Evolutionary conservation across 1,140 invertebrate genomes (phyloP).

Genomic region (Drosophila repletoides): DNA sequence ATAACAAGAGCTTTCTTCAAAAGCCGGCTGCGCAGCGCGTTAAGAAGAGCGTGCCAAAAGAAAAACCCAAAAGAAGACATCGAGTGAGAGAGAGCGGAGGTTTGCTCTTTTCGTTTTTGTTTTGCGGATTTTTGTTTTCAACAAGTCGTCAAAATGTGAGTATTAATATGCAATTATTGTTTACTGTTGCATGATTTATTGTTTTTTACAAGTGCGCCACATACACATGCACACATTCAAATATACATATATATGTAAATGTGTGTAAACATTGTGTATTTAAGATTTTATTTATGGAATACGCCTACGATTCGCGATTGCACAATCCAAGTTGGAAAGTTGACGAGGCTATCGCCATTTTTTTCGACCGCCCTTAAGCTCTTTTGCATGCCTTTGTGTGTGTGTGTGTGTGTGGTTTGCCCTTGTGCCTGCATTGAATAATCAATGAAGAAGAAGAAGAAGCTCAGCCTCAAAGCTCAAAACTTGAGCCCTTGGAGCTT

Average conservation of each 20-base stretch:
- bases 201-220: constrained; percentile 15
- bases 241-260: neutral
- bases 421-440: constrained; percentile 65
- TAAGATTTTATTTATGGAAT: constrained; percentile 60
- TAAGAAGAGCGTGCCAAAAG: constrained; percentile 16
- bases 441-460: constrained; percentile 55
- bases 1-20: constrained; percentile 59
- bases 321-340: constrained; percentile 63
- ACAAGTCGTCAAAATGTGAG: constrained; percentile 47
- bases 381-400: neutral
- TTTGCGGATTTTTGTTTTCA: constrained; percentile 22
- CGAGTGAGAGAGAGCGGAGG: neutral
- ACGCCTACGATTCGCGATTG: constrained; percentile 71
- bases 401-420: constrained; percentile 9
- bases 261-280: constrained; percentile 4
- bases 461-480: constrained; percentile 36
- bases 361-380: constrained; percentile 49
- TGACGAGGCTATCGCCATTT: constrained; percentile 50
- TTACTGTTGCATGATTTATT: constrained; percentile 55
- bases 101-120: neutral
- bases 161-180: constrained; percentile 78
- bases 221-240: neutral
- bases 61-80: neutral
- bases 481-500: constrained; percentile 32
- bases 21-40: constrained; percentile 60